Percentiles rank a stretch among this genome's conserved stretches.
Evolutionary conservation across 2,888 invertebrate species (phyloP).

Genomic region (Phoronis australis): DNA sequence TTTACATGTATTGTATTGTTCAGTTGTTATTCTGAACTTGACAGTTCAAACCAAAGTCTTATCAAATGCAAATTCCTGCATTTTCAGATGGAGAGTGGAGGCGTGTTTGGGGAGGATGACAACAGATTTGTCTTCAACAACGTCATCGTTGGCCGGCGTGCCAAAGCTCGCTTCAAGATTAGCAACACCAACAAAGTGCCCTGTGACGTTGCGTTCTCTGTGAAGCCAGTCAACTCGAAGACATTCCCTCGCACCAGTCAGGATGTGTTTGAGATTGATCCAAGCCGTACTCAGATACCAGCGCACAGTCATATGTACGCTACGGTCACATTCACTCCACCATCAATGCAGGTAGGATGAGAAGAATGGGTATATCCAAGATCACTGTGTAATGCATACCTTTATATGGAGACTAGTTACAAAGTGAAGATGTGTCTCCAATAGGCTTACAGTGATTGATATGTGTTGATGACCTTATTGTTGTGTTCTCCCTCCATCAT

Average conservation of each 20-base stretch:
- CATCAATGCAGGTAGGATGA: constrained; percentile 51
- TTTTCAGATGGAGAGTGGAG: constrained; percentile 33
- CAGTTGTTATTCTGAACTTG: background rate
- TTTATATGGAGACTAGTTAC: too few species aligned
- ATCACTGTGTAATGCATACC: too few species aligned
- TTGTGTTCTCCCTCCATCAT: too few species aligned
- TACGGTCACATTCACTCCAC: constrained; percentile 50
- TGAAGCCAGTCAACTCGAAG: constrained; percentile 34
- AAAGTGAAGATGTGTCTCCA: too few species aligned
- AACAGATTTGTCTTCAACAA: constrained; percentile 52
- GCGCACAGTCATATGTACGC: constrained; percentile 49
- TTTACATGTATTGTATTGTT: background rate
- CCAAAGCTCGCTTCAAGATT: constrained; percentile 51
- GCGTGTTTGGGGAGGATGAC: constrained; percentile 51
- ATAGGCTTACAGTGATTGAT: too few species aligned
- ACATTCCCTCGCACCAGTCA: constrained; percentile 31
- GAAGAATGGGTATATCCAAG: too few species aligned
- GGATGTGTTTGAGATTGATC: constrained; percentile 52
- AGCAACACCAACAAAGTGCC: constrained; percentile 50
- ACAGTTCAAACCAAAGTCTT: background rate
- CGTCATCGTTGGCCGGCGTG: constrained; percentile 49
- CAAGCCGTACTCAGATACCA: constrained; percentile 43
- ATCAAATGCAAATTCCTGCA: background rate
- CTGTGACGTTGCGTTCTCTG: constrained; percentile 46
- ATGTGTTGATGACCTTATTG: too few species aligned